Conservation (phyloP, 1,140 invertebrate genomes). For the Habropoda laboriosa region DNA sequence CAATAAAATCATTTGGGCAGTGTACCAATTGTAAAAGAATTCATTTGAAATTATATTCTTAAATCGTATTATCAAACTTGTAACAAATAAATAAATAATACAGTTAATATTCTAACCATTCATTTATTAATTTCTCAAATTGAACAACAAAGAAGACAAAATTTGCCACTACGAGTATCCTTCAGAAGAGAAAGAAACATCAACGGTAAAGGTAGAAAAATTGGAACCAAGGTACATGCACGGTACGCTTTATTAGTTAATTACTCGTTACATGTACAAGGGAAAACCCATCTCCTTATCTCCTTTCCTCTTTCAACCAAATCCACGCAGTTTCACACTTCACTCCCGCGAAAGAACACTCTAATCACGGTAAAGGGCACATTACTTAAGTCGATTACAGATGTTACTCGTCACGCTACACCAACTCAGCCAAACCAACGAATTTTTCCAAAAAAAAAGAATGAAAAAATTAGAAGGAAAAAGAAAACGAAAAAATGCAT, state of each 20-base stretch:
- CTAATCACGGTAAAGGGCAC: constrained; percentile 42
- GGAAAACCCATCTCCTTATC: constrained; percentile 29
- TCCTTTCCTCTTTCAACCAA: constrained; percentile 16
- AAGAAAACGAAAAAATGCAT: no score
- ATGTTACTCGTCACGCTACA: constrained; percentile 43
- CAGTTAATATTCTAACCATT: no score
- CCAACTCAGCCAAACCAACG: constrained; percentile 4
- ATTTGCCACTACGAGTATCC: no score
- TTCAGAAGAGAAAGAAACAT: no score
- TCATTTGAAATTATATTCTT: no score
- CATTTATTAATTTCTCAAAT: no score
- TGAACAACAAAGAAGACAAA: neutral
- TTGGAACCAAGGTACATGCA: neutral
- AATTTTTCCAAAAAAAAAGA: neutral
- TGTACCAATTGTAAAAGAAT: no score
- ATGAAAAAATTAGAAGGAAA: neutral
- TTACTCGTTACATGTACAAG: constrained; percentile 55
- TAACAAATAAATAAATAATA: no score
- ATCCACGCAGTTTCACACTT: constrained; percentile 42
- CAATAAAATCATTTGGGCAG: no score
- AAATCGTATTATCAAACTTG: no score
- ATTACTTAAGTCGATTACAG: constrained; percentile 40
- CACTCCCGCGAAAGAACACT: constrained; percentile 34
- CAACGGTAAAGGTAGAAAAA: no score
- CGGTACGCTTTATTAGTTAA: constrained; percentile 58